Conservation (phyloP, 2,113 vertebrate species). For the Chelonoidis abingdonii region DNA sequence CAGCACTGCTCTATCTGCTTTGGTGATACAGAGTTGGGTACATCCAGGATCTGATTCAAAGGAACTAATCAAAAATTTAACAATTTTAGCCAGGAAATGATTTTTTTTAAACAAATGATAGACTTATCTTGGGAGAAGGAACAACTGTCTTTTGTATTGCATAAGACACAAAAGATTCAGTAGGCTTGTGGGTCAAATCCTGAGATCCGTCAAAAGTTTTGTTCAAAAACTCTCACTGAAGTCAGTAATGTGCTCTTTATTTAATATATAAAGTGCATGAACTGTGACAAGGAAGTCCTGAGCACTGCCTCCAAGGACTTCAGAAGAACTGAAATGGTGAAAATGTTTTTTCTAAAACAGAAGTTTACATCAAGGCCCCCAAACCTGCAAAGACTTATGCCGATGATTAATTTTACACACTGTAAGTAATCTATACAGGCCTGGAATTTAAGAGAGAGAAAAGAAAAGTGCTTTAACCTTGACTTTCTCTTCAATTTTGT, state of each 20-base stretch:
- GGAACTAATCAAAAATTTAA: not conserved
- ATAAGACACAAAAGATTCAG: not conserved
- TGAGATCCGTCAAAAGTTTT: not conserved
- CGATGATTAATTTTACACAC: not conserved
- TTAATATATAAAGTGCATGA: not conserved
- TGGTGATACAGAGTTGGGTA: not conserved
- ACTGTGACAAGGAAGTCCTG: not conserved
- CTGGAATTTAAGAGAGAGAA: not conserved
- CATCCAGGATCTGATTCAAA: not conserved
- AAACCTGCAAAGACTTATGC: not conserved
- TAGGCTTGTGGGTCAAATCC: not conserved
- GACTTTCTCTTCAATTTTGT: constrained; percentile 24
- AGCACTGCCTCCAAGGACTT: too few species aligned
- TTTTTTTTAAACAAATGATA: not conserved
- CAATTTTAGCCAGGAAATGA: not conserved
- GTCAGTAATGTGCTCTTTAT: not conserved
- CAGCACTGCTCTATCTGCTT: not conserved
- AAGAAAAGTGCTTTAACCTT: not conserved
- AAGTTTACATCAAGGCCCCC: not conserved
- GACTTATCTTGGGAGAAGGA: not conserved
- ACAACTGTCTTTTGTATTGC: not conserved
- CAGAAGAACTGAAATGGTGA: not conserved
- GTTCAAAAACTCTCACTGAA: not conserved
- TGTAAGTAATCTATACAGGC: not conserved
- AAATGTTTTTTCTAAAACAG: not conserved